These are phyloP conservation scores for Panzeria rudis DNA, from an alignment of 2,888 invertebrate species.

Conservation along the genomic window DNA sequence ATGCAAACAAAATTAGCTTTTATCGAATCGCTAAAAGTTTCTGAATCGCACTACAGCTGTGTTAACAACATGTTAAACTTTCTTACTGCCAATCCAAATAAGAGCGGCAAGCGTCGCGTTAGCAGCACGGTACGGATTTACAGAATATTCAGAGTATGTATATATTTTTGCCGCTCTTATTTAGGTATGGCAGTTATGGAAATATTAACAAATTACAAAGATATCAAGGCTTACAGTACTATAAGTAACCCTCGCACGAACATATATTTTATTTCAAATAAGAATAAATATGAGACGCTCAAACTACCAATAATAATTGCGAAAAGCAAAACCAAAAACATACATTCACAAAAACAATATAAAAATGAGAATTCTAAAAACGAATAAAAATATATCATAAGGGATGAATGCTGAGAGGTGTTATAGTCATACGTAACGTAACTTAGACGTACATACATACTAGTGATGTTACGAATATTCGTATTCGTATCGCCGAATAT, in stretches of 20 bases:
- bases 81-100: too few relatives aligned
- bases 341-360: not conserved
- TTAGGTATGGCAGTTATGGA: not conserved
- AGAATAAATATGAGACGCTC: not conserved
- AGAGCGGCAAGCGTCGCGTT: too few relatives aligned
- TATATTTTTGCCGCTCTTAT: too few relatives aligned
- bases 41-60: too few relatives aligned
- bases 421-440: not conserved
- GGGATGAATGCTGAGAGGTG: constrained; percentile 54
- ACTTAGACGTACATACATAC: not conserved
- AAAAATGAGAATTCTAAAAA: constrained; percentile 26
- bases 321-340: constrained; percentile 10
- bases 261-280: not conserved
- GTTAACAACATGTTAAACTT: too few relatives aligned
- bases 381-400: constrained; percentile 38
- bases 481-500: too few relatives aligned
- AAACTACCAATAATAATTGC: constrained; percentile 63
- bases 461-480: too few relatives aligned
- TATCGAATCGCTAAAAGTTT: too few relatives aligned
- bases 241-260: not conserved
- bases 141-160: too few relatives aligned
- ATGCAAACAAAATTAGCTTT: too few relatives aligned
- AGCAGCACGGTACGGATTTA: too few relatives aligned
- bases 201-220: not conserved
- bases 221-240: not conserved